Percentiles rank a stretch among this genome's conserved stretches.
These are phyloP conservation scores for Todiramphus saurophagus DNA, from an alignment of 2,113 vertebrate genomes.

Conservation along the genomic window DNA sequence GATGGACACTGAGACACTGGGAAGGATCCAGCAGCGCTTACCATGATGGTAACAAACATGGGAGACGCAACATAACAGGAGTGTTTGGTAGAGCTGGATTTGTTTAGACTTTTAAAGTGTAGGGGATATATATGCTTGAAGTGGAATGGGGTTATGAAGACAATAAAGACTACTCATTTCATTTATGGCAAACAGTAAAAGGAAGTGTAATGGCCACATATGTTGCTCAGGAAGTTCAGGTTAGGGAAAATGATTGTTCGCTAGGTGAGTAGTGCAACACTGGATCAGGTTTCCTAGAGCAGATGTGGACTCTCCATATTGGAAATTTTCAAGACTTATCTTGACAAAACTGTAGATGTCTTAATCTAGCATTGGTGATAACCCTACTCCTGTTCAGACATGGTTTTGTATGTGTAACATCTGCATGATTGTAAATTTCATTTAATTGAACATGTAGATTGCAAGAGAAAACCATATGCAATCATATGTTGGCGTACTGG, in stretches of 20 bases:
- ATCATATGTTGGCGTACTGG: not conserved
- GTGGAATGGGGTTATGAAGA: not conserved
- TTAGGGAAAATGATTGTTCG: not conserved
- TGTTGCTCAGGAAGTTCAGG: not conserved
- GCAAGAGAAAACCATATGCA: not conserved
- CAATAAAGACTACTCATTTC: not conserved
- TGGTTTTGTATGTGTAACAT: not conserved
- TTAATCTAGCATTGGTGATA: not conserved
- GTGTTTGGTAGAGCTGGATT: not conserved
- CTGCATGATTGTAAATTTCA: not conserved
- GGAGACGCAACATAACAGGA: not conserved
- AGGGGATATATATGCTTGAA: rapidly evolving
- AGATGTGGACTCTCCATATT: not conserved
- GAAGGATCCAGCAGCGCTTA: not conserved
- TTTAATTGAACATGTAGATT: not conserved
- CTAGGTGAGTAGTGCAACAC: no score
- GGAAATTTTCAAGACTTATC: not conserved
- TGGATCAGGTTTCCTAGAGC: not conserved
- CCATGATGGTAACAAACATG: not conserved
- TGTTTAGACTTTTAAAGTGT: not conserved
- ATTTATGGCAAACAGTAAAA: not conserved
- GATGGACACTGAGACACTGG: not conserved
- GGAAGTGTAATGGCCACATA: not conserved
- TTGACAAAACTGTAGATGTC: not conserved
- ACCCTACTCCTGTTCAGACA: not conserved